These are phyloP conservation scores for Eilema caniola DNA, from an alignment of 2,888 invertebrate species.

Conservation along the genomic window DNA sequence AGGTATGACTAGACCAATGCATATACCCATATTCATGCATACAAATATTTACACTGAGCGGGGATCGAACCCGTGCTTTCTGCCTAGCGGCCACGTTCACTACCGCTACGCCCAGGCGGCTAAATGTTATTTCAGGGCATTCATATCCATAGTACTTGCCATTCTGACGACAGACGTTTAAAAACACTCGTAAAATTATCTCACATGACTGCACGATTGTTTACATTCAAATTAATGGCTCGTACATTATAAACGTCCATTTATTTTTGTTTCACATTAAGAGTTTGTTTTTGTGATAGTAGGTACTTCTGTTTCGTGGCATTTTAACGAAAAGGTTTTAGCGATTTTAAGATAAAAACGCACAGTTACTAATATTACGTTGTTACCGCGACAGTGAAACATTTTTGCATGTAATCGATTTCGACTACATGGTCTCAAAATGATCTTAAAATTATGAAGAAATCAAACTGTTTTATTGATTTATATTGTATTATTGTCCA, in stretches of 20 bases:
- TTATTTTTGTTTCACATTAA: conserved; percentile 70
- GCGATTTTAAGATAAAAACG: conserved; percentile 29
- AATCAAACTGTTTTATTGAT: too few species aligned
- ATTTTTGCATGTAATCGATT: background rate
- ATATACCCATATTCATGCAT: too few species aligned
- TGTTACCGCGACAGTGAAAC: background rate
- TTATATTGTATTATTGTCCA: too few species aligned
- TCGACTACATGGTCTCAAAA: too few species aligned
- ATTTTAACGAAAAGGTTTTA: conserved; percentile 44
- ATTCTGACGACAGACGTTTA: conserved; percentile 37
- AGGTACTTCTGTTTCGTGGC: conserved; percentile 34
- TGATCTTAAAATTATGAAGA: too few species aligned
- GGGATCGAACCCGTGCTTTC: too few species aligned
- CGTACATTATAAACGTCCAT: conserved; percentile 63
- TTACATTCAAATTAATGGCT: conserved; percentile 70
- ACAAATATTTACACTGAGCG: too few species aligned
- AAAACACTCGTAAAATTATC: conserved; percentile 57
- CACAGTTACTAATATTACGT: background rate
- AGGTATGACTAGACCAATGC: too few species aligned
- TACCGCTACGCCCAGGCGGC: too few species aligned
- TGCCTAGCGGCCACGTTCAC: too few species aligned
- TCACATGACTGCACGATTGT: conserved; percentile 60
- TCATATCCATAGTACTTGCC: background rate
- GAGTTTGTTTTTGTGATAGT: conserved; percentile 57
- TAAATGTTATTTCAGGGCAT: conserved; percentile 1